phyloP scores from a whole-genome alignment of 2,888 invertebrate species.

The Phragmatobia fuliginosa region DNA sequence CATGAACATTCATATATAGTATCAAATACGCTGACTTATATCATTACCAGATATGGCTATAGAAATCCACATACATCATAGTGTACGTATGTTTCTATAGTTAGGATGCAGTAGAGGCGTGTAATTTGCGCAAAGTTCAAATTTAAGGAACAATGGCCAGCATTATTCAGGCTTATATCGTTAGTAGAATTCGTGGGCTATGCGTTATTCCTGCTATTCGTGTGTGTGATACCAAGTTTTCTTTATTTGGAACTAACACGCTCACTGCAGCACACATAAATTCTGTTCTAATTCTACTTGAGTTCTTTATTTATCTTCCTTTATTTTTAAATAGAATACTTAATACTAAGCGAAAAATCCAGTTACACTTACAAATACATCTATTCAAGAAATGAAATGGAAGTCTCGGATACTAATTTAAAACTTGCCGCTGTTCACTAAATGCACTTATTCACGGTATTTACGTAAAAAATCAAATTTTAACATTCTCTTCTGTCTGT shows the following conservation, averaged over 20 bases:
- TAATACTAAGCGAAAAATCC: too few relatives aligned
- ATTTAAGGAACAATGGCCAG: slow-evolving; percentile 63
- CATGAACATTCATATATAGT: too few relatives aligned
- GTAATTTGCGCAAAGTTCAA: slow-evolving; percentile 66
- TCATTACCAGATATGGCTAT: slow-evolving; percentile 20
- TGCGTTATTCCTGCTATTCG: slow-evolving; percentile 40
- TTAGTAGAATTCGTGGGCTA: slow-evolving; percentile 45
- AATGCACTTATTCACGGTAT: too few relatives aligned
- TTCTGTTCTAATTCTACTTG: not conserved
- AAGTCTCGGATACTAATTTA: too few relatives aligned
- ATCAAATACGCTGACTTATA: too few relatives aligned
- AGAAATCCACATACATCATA: slow-evolving; percentile 29
- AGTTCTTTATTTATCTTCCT: not conserved
- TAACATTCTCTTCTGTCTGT: too few relatives aligned
- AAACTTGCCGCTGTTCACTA: too few relatives aligned
- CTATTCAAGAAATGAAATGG: too few relatives aligned
- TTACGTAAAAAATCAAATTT: too few relatives aligned
- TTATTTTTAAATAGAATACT: not conserved
- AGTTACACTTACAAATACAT: too few relatives aligned
- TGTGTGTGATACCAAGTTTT: slow-evolving; percentile 41
- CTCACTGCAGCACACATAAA: not conserved
- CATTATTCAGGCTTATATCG: slow-evolving; percentile 53
- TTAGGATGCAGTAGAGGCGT: slow-evolving; percentile 42
- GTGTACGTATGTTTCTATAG: slow-evolving; percentile 40
- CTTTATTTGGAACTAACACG: slow-evolving; percentile 20